Percentiles rank a stretch among this genome's conserved stretches.
Evolutionary conservation across 2,797 vertebrate genomes (phyloP).

Genomic region (Microctenopoma steveboyesi): DNA sequence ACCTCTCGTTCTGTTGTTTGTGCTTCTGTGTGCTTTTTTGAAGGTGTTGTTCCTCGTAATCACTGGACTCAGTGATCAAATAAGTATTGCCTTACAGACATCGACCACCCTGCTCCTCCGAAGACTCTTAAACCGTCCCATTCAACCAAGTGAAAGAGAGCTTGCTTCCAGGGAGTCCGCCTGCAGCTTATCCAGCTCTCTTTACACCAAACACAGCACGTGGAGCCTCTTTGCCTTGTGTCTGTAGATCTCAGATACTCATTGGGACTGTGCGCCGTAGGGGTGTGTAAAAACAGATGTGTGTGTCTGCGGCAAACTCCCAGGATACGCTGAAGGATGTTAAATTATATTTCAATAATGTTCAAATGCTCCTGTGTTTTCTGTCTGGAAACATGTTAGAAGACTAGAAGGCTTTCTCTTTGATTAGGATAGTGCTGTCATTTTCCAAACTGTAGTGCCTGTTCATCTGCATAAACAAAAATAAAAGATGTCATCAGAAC

Average conservation of each 20-base stretch:
- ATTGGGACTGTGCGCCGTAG: constrained; percentile 40
- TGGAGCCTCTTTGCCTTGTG: constrained; percentile 25
- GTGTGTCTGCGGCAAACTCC: constrained; percentile 41
- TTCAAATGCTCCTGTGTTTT: constrained; percentile 44
- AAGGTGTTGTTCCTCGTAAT: constrained; percentile 17
- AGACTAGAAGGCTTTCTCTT: constrained; percentile 46
- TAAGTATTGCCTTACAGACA: constrained; percentile 52
- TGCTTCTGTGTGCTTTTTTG: constrained; percentile 37
- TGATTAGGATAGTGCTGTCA: constrained; percentile 74
- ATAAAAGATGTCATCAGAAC: constrained; percentile 69
- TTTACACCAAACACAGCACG: constrained; percentile 42
- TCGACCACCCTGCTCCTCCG: constrained; percentile 8
- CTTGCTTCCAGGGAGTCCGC: constrained; percentile 37
- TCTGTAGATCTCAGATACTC: constrained; percentile 27
- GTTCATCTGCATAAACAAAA: constrained; percentile 75
- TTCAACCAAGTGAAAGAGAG: constrained; percentile 29
- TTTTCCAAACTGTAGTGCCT: constrained; percentile 79
- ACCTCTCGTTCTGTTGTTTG: constrained; percentile 13
- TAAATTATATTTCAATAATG: constrained; percentile 45
- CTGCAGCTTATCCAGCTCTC: constrained; percentile 44
- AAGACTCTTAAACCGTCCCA: constrained; percentile 12
- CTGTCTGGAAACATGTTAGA: constrained; percentile 12
- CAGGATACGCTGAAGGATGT: constrained; percentile 45
- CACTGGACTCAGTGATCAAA: constrained; percentile 15
- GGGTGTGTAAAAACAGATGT: constrained; percentile 32